These are phyloP conservation scores for Dissostichus mawsoni DNA, from an alignment of 2,113 vertebrate species.

Conservation along the genomic window DNA sequence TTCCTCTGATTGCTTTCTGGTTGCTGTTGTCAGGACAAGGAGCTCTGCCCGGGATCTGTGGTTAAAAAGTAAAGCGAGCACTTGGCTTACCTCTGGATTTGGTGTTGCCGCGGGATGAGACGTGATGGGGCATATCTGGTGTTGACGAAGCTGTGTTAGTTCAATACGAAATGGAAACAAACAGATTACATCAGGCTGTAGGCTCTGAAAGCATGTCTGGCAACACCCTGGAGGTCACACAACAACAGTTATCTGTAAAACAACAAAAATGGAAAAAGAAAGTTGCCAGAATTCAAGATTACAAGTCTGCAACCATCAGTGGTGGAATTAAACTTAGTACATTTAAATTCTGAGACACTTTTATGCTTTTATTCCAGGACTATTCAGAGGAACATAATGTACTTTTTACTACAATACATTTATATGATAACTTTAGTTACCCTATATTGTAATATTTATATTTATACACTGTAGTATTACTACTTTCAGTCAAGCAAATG, in stretches of 20 bases:
- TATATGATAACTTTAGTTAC: background rate
- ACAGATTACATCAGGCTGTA: slow-evolving; percentile 44
- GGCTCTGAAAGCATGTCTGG: background rate
- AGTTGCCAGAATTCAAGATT: background rate
- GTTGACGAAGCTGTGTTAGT: slow-evolving; percentile 32
- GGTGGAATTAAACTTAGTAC: background rate
- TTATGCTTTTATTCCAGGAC: background rate
- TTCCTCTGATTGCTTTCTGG: slow-evolving; percentile 63
- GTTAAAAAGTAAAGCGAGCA: slow-evolving; percentile 34
- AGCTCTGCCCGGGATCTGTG: slow-evolving; percentile 58
- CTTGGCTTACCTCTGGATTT: slow-evolving; percentile 54
- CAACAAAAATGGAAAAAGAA: background rate
- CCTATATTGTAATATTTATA: background rate
- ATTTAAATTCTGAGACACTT: background rate
- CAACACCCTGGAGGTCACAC: slow-evolving; percentile 1
- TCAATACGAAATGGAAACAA: slow-evolving; percentile 44
- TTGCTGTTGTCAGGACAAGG: slow-evolving; percentile 50
- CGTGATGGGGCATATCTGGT: slow-evolving; percentile 38
- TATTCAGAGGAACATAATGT: background rate
- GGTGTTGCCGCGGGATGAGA: slow-evolving; percentile 37
- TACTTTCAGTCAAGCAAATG: background rate
- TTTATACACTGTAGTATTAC: background rate
- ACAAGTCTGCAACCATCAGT: background rate
- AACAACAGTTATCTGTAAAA: background rate
- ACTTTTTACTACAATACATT: background rate